Evolutionary conservation across 2,113 vertebrate species (phyloP).

Genomic region (Rallus limicola): DNA sequence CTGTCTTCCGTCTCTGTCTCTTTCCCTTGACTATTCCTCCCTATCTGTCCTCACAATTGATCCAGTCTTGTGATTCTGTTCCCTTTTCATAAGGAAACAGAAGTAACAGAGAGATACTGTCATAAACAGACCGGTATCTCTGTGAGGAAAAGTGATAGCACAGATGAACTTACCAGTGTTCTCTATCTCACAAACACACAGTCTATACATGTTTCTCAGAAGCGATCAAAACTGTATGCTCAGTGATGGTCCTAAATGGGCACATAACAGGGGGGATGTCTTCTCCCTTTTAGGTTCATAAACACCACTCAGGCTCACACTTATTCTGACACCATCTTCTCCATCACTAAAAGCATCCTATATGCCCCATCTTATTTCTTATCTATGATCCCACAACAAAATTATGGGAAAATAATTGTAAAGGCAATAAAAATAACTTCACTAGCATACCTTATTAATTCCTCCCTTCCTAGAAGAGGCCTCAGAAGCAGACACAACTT

Average conservation of each 20-base stretch:
- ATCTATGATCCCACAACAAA: neutral
- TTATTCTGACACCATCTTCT: neutral
- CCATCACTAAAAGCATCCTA: neutral
- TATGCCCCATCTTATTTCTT: neutral
- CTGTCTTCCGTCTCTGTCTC: neutral
- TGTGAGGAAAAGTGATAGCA: neutral
- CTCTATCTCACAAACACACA: neutral
- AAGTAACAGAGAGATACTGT: neutral
- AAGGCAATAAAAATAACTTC: neutral
- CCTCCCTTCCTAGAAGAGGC: neutral
- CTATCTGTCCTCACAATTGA: neutral
- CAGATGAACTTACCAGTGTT: neutral
- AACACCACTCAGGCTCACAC: neutral
- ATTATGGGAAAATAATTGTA: neutral
- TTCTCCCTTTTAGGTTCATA: neutral
- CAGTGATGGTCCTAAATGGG: neutral
- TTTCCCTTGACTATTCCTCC: neutral
- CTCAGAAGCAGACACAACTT: neutral
- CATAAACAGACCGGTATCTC: neutral
- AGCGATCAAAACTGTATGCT: neutral
- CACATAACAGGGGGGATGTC: neutral
- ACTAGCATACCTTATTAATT: neutral
- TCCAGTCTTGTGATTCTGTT: neutral
- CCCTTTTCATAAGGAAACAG: constrained; percentile 22
- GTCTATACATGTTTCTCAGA: neutral